Percentiles rank a stretch among this genome's conserved stretches.
Evolutionary conservation across 2,888 invertebrate genomes (phyloP).

Genomic region (Tholera decimalis): DNA sequence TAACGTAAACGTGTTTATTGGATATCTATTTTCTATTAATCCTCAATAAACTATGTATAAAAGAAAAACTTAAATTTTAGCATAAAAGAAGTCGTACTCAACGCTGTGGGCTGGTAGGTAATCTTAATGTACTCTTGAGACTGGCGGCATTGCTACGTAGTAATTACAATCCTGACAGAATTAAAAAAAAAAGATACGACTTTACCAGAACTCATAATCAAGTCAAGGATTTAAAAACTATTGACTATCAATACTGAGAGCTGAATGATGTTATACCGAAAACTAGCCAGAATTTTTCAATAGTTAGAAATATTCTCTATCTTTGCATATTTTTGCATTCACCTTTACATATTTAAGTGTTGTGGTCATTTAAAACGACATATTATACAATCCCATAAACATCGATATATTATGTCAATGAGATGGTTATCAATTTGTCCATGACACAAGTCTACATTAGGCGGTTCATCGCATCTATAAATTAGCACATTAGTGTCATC

Average conservation of each 20-base stretch:
- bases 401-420: constrained; percentile 18
- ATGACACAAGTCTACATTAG: neutral
- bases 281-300: neutral
- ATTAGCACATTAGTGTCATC: constrained; percentile 8
- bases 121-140: too few species aligned
- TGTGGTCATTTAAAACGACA: constrained; percentile 3
- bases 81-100: too few species aligned
- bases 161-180: too few species aligned
- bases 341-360: neutral
- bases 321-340: neutral
- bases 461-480: constrained; percentile 8
- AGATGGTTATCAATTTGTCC: constrained; percentile 9
- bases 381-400: neutral
- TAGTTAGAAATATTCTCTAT: too few species aligned
- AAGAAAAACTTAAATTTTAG: too few species aligned
- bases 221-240: neutral
- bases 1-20: too few species aligned
- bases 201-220: too few species aligned
- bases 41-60: too few species aligned
- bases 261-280: neutral
- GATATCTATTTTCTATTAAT: too few species aligned
- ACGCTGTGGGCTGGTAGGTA: too few species aligned
- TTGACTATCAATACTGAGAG: neutral
- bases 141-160: too few species aligned
- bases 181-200: too few species aligned